Percentiles rank a stretch among this genome's conserved stretches.
Conservation (phyloP, 2,113 vertebrate genomes). For the Myrmophylax atrothorax region DNA sequence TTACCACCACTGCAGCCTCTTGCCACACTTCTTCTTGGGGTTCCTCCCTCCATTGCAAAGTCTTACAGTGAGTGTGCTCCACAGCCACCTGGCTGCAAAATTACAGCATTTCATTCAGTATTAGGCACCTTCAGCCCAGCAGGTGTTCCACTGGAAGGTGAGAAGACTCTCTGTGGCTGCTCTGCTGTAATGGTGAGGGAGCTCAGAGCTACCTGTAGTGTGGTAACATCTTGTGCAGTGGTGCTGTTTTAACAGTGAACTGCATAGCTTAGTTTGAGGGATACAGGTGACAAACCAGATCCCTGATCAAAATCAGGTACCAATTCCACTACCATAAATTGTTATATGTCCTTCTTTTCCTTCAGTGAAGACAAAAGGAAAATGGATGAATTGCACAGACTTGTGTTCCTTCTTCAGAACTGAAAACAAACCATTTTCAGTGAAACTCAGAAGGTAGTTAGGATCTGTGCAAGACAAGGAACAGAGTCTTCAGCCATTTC, state of each 20-base stretch:
- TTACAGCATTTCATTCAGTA: rapidly evolving
- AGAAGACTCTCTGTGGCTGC: neutral
- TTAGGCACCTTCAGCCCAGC: neutral
- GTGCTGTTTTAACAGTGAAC: neutral
- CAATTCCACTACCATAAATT: neutral
- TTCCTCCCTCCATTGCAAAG: neutral
- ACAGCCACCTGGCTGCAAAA: neutral
- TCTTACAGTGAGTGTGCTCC: neutral
- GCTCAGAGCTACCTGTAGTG: neutral
- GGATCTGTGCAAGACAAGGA: neutral
- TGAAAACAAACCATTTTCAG: neutral
- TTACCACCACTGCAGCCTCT: neutral
- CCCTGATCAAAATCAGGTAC: neutral
- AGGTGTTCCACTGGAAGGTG: neutral
- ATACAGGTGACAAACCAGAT: neutral
- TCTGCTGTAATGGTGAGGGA: neutral
- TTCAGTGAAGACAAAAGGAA: neutral
- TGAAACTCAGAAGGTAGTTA: neutral
- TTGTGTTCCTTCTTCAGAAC: neutral
- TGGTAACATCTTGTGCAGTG: rapidly evolving
- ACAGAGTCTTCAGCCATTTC: neutral
- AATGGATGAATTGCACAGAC: neutral
- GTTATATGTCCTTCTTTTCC: neutral
- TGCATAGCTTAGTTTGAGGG: neutral
- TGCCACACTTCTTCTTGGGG: neutral